Conservation (phyloP, 2,888 invertebrate genomes). For the Unio delphinus region DNA sequence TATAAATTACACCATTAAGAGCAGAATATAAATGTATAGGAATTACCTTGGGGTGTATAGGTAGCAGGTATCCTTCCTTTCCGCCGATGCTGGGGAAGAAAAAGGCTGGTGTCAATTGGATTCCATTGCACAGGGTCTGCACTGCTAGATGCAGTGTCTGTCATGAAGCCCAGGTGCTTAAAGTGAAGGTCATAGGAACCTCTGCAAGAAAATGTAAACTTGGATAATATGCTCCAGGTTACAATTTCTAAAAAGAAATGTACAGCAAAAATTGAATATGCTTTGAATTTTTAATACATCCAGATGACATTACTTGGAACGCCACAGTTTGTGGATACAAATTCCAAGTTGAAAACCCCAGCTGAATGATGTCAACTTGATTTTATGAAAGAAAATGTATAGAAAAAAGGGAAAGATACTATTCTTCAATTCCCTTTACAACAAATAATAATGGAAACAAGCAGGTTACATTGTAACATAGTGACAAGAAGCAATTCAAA, state of each 20-base stretch:
- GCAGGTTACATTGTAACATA: too few relatives aligned
- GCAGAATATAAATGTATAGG: neutral
- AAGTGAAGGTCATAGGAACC: slow-evolving; percentile 55
- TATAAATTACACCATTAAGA: too few relatives aligned
- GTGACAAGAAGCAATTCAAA: too few relatives aligned
- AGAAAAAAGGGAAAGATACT: neutral
- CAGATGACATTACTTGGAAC: too few relatives aligned
- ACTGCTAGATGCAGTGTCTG: slow-evolving; percentile 5
- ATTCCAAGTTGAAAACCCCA: neutral
- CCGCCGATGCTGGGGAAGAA: slow-evolving; percentile 47
- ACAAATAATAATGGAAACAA: too few relatives aligned
- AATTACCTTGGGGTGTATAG: slow-evolving; percentile 54
- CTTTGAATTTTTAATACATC: too few relatives aligned
- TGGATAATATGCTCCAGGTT: too few relatives aligned
- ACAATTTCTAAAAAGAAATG: too few relatives aligned
- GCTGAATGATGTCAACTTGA: neutral
- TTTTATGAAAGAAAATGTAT: slow-evolving; percentile 5
- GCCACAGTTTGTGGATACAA: too few relatives aligned
- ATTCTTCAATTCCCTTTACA: too few relatives aligned
- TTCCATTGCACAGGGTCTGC: slow-evolving; percentile 43
- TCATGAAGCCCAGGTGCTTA: slow-evolving; percentile 38
- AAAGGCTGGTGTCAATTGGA: slow-evolving; percentile 55
- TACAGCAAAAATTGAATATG: too few relatives aligned
- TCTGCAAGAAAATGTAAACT: slow-evolving; percentile 26
- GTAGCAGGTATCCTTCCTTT: slow-evolving; percentile 55